These are phyloP conservation scores for Eumacrocentrus americanus DNA, from an alignment of 2,888 invertebrate genomes.

Conservation along the genomic window DNA sequence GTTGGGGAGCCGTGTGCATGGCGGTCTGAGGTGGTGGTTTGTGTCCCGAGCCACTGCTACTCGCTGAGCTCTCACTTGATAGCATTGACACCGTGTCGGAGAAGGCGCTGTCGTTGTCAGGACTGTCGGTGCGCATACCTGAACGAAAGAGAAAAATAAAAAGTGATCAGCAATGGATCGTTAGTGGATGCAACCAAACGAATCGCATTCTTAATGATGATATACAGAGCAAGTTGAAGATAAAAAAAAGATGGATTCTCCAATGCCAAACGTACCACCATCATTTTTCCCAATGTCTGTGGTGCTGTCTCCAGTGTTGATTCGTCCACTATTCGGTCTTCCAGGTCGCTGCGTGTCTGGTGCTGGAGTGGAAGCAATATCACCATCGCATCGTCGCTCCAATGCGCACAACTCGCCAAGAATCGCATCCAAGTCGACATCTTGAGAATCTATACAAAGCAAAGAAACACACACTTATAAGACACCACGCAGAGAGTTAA, in stretches of 20 bases:
- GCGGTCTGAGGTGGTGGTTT: constrained; percentile 63
- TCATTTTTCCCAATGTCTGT: constrained; percentile 54
- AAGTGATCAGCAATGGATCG: background rate
- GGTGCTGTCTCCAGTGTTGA: constrained; percentile 47
- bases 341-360: constrained; percentile 55
- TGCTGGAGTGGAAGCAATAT: constrained; percentile 56
- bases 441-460: constrained; percentile 78
- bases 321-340: constrained; percentile 53
- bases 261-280: constrained; percentile 49
- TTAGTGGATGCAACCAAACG: background rate
- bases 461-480: background rate
- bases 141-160: constrained; percentile 5
- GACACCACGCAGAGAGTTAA: background rate
- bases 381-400: constrained; percentile 71
- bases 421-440: constrained; percentile 96
- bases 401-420: constrained; percentile 93
- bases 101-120: constrained; percentile 98
- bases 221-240: no score
- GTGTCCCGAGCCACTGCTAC: constrained; percentile 77
- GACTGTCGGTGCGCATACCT: constrained; percentile 80
- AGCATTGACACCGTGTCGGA: constrained; percentile 95
- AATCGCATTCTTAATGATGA: no score
- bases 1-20: constrained; percentile 56
- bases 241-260: no score
- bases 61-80: constrained; percentile 92